Evolutionary conservation across 2,113 vertebrate genomes (phyloP).

Genomic region (Pyxicephalus adspersus): DNA sequence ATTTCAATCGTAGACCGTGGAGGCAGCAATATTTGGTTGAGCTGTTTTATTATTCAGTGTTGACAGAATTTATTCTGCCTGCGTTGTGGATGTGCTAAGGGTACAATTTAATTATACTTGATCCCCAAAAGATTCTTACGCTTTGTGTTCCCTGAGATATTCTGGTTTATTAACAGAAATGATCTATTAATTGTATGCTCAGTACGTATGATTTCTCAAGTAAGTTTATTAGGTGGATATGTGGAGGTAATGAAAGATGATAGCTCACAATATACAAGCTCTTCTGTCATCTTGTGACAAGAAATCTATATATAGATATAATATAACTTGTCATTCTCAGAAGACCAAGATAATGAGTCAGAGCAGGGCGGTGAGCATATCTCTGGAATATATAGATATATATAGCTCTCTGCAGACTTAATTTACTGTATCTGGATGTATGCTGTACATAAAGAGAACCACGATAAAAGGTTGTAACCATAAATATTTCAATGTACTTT

Average conservation of each 20-base stretch:
- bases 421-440: too few species aligned
- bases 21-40: too few species aligned
- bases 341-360: not conserved
- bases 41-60: too few species aligned
- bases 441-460: too few species aligned
- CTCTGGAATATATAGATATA: too few species aligned
- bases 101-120: too few species aligned
- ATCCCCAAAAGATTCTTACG: not conserved
- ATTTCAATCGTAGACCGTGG: too few species aligned
- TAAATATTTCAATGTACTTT: too few species aligned
- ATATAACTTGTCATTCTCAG: constrained; percentile 1
- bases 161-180: constrained; percentile 15
- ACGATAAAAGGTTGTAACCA: too few species aligned
- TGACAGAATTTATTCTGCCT: too few species aligned
- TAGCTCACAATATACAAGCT: not conserved
- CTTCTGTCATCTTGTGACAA: not conserved
- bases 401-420: too few species aligned
- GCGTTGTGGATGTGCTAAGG: too few species aligned
- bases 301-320: constrained; percentile 26
- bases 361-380: not conserved
- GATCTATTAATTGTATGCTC: constrained; percentile 11
- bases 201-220: not conserved
- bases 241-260: constrained; percentile 11
- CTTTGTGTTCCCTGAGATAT: not conserved
- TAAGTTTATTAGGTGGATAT: constrained; percentile 22